Base-by-base conservation (phyloP, 2,888 invertebrate species). In the Acronicta alni region DNA sequence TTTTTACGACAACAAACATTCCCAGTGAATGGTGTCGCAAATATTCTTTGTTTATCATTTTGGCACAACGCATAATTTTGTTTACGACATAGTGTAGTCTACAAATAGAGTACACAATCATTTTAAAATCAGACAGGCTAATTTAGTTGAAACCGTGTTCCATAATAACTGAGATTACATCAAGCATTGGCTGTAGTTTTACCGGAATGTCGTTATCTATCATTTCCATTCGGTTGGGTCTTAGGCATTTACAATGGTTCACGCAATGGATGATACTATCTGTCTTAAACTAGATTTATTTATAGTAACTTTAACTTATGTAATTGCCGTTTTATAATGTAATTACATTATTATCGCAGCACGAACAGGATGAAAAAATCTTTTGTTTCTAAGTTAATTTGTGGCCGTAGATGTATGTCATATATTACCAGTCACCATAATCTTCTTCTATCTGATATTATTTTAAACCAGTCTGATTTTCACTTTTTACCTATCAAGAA, bases 151-250 rank as follows among this genome's bases (percentile, higher is more conserved):
- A 63, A 59, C 62, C 62, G 44, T 59, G 64, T 67, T 67, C 58
- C 20, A 51, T 74, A 73, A 79, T 77, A 74, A 69, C 60, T 47
- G 10, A 72, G 74, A 77, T 77, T 57, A 62, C 63, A 77, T 77
- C 74, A 55, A 56, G 53, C 53, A 42, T 58, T 32, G 55, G 46
- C 51, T 41, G 64, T 48, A 60, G 75, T 70, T 71, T 68, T 71
- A 44, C 61, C 68, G 61, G 65, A 59, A 68, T 73, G 71, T 55
- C 53, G 67, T 71, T 71, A 72, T 76, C 71, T 73, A 58, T 76
- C 60, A 66, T 62, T 71, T 70, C 63, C 62, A 73, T 71, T 71
- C 48, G 55, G 77, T 66, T 73, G 62, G 67, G 64, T 73, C 63
- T 64, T 57, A 55, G 67, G 60, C 62, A 78, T 78, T 76, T 75